Evolutionary conservation across 2,797 vertebrate genomes (phyloP), one percentile per base, ranked within the genome.

Genomic region (Hippoglossus hippoglossus): DNA sequence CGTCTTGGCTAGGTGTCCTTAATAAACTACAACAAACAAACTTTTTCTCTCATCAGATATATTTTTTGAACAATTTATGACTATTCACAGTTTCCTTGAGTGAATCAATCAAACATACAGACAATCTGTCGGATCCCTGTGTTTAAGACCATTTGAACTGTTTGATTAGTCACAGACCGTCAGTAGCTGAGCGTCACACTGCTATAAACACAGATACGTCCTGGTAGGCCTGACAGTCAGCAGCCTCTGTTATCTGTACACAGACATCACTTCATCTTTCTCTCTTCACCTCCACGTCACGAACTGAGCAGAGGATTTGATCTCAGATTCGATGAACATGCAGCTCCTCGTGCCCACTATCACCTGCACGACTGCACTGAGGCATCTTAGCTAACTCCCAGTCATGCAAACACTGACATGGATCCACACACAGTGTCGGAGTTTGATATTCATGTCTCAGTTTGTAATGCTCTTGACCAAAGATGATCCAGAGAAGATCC

Each of bases 391-490:
- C 69, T 62, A 10, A 65, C 54, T 63, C 39, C 13, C 8, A 24
- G 13, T 18, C 28, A 44, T 28, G 22, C 24, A 39, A 58, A 67
- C 59, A 69, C 22, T 57, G 16, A 68, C 75, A 72, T 72, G 46
- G 55, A 75, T 82, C 47, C 47, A 65, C 70, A 72, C 67, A 77
- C 71, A 59, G 61, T 61, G 59, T 71, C 63, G 71, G 58, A 71
- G 74, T 89, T 65, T 28, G 46, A 80, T 81, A 73, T 90, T 79
- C 71, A 71, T 82, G 71, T 82, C 79, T 86, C 75, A 62, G 65
- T 77, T 79, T 84, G 66, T 87, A 91, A 92, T 92, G 83, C 80
- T 83, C 71, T 89, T 87, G 81, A 90, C 83, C 86, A 79, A 79
- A 86, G 77, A 91, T 79, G 80, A 86, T 82, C 85, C 71, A 83